Evolutionary conservation across 1,140 invertebrate genomes (phyloP).

Genomic region (Trigoniulus corallinus): DNA sequence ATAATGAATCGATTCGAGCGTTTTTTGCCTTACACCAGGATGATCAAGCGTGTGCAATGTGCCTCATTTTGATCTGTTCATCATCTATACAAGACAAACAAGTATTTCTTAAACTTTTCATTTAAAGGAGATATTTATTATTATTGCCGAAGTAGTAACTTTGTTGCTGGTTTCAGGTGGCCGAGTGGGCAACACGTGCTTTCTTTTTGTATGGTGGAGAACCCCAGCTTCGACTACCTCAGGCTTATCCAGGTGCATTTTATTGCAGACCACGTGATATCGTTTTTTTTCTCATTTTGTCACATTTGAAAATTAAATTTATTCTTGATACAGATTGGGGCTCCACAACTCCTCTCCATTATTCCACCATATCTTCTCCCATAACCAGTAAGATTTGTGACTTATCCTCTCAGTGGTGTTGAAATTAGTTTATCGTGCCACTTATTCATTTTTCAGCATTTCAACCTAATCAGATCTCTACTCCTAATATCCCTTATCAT

Average conservation of each 20-base stretch:
- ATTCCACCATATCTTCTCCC: neutral
- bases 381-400: neutral
- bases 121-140: neutral
- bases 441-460: neutral
- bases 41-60: conserved; percentile 76
- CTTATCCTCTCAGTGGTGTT: neutral
- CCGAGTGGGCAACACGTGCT: conserved; percentile 75
- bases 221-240: conserved; percentile 20
- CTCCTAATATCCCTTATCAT: neutral
- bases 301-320: neutral
- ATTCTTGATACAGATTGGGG: neutral
- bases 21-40: conserved; percentile 69
- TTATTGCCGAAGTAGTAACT: neutral
- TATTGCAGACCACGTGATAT: no score
- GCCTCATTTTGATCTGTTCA: conserved; percentile 65
- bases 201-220: conserved; percentile 86
- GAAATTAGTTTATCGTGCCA: neutral
- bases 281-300: conserved; percentile 2
- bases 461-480: neutral
- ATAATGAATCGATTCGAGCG: conserved; percentile 60
- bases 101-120: conserved; percentile 23
- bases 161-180: conserved; percentile 26
- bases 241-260: neutral
- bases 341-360: neutral
- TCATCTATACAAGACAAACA: conserved; percentile 46